A percentile compares a stretch with the other conserved stretches of the same genome.
These are phyloP conservation scores for Trachymyrmex cornetzi DNA, from an alignment of 1,140 invertebrate genomes.

Conservation along the genomic window DNA sequence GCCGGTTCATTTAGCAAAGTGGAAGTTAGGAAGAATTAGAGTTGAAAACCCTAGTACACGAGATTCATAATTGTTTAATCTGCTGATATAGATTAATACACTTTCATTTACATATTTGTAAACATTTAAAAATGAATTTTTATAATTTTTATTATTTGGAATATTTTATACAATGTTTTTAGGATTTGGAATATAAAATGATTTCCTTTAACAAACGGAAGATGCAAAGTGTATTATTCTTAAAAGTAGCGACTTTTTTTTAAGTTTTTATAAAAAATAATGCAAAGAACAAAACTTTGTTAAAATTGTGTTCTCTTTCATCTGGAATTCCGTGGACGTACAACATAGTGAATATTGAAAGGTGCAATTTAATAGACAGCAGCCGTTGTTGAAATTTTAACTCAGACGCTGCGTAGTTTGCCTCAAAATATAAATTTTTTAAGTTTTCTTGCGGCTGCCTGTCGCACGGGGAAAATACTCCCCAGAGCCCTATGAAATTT, in stretches of 20 bases:
- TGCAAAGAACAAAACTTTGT: neutral
- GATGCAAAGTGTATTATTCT: neutral
- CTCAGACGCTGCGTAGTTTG: conserved; percentile 13
- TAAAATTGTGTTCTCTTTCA: neutral
- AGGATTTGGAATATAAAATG: neutral
- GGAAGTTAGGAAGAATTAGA: neutral
- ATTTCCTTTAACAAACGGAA: neutral
- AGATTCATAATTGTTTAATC: neutral
- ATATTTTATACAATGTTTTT: neutral
- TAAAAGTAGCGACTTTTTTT: neutral
- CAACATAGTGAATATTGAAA: conserved; percentile 40
- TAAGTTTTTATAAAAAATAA: neutral
- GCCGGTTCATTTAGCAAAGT: neutral
- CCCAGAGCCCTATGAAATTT: neutral
- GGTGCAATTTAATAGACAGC: conserved; percentile 31
- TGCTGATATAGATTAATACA: neutral
- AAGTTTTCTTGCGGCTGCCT: neutral
- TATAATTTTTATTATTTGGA: neutral
- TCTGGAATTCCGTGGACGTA: neutral
- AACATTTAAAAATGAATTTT: neutral
- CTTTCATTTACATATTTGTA: neutral
- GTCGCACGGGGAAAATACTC: neutral
- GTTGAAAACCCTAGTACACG: neutral
- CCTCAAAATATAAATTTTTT: conserved; percentile 34
- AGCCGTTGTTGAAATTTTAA: conserved; percentile 39